These are phyloP conservation scores for Champsocephalus gunnari DNA, from an alignment of 2,797 vertebrate genomes.

Conservation along the genomic window DNA sequence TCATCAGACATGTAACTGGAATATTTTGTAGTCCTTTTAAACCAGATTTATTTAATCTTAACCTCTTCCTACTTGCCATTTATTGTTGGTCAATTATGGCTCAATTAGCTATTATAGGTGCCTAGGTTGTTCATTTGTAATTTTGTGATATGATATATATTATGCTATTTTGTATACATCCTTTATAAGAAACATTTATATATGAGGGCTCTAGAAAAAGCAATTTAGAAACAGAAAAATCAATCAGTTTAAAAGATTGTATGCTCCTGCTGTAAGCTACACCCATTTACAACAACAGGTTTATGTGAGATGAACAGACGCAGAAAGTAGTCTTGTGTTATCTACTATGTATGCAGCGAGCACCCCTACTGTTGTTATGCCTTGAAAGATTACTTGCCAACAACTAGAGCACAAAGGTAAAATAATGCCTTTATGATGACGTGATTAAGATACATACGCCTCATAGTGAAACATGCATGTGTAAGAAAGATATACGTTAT, in stretches of 20 bases:
- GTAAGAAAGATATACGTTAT: constrained; percentile 17
- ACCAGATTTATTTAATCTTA: too few species aligned
- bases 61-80: too few species aligned
- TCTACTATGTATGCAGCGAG: constrained; percentile 5
- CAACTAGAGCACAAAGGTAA: neutral
- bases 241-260: neutral
- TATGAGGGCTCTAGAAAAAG: too few species aligned
- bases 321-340: neutral
- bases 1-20: too few species aligned
- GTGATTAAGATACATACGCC: constrained; percentile 34
- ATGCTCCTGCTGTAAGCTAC: neutral
- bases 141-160: too few species aligned
- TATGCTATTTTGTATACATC: too few species aligned
- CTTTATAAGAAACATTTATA: too few species aligned
- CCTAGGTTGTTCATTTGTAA: too few species aligned
- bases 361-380: neutral
- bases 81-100: too few species aligned
- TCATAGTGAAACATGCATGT: neutral
- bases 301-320: neutral
- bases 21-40: too few species aligned
- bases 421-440: neutral
- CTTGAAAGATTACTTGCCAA: constrained; percentile 8
- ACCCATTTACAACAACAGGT: neutral
- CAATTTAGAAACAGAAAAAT: neutral
- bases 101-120: too few species aligned